Evolutionary conservation across 37 sponge, comb jelly and placozoan species (phyloP).

Genomic region (Aplysina aerophoba): DNA sequence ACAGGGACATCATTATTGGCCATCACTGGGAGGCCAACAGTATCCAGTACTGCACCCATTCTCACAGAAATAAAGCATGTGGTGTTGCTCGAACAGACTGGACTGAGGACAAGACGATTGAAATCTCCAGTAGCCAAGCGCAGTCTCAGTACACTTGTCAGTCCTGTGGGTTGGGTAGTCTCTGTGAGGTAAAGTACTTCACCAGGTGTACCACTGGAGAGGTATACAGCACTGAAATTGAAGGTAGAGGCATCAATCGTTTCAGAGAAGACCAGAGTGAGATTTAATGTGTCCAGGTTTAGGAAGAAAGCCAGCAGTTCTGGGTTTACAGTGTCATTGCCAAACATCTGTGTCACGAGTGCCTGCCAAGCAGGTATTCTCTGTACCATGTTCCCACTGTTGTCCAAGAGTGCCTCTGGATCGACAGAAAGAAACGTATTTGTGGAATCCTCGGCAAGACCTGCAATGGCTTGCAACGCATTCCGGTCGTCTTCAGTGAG

Average conservation of each 20-base stretch:
- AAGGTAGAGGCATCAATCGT: slow-evolving; percentile 71
- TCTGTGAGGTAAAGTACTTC: slow-evolving; percentile 12
- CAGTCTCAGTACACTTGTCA: slow-evolving; percentile 43
- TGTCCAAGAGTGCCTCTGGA: slow-evolving; percentile 80
- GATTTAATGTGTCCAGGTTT: slow-evolving; percentile 58
- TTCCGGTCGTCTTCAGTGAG: slow-evolving; percentile 54
- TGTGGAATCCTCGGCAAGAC: slow-evolving; percentile 48
- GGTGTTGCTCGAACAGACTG: slow-evolving; percentile 40
- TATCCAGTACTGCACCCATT: slow-evolving; percentile 61
- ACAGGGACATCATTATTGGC: not conserved
- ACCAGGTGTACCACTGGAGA: slow-evolving; percentile 30
- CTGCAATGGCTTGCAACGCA: slow-evolving; percentile 56
- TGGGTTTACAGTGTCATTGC: slow-evolving; percentile 65
- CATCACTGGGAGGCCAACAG: slow-evolving; percentile 42
- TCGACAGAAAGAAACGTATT: slow-evolving; percentile 80
- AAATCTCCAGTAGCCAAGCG: slow-evolving; percentile 55
- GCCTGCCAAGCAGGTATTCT: slow-evolving; percentile 72
- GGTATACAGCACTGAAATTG: slow-evolving; percentile 48
- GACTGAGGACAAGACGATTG: slow-evolving; percentile 31
- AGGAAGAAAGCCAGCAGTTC: slow-evolving; percentile 57
- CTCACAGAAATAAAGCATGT: slow-evolving; percentile 54
- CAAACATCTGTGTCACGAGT: slow-evolving; percentile 44
- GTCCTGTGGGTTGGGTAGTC: slow-evolving; percentile 41
- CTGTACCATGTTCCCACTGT: slow-evolving; percentile 82
- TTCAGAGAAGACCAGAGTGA: slow-evolving; percentile 76